These are phyloP conservation scores for Orius insidiosus DNA, from an alignment of 1,140 invertebrate species.

Conservation along the genomic window DNA sequence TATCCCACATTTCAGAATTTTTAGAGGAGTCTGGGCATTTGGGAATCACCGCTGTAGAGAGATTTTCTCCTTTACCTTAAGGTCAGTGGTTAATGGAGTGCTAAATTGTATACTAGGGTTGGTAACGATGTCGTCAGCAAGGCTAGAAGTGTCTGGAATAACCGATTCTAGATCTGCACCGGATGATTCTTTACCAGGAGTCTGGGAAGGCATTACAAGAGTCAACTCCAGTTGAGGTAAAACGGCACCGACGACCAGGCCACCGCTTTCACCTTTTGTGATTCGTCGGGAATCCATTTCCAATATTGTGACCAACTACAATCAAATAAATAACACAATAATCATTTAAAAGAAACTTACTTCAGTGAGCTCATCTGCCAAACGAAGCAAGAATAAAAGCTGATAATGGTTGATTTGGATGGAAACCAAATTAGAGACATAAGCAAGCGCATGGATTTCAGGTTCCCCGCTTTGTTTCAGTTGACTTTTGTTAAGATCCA, in stretches of 20 bases:
- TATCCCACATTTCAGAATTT: no score
- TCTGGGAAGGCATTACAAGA: constrained; percentile 64
- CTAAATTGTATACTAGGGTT: constrained; percentile 20
- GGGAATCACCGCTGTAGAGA: no score
- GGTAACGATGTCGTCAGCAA: constrained; percentile 44
- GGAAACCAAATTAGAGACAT: constrained; percentile 61
- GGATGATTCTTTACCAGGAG: constrained; percentile 62
- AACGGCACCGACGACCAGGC: constrained; percentile 52
- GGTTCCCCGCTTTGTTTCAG: constrained; percentile 21
- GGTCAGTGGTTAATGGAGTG: constrained; percentile 18
- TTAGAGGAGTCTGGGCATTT: no score
- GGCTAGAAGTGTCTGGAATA: constrained; percentile 60
- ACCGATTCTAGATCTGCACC: constrained; percentile 62
- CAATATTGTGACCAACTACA: constrained; percentile 50
- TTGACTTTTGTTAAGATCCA: constrained; percentile 20
- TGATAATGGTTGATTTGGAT: constrained; percentile 86
- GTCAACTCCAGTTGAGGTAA: constrained; percentile 74
- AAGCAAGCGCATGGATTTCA: constrained; percentile 48
- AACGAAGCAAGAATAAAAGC: constrained; percentile 68
- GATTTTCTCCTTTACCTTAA: no score
- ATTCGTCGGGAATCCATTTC: constrained; percentile 49
- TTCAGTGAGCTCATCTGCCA: constrained; percentile 55
- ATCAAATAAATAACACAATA: constrained; percentile 1
- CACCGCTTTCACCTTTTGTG: constrained; percentile 23
- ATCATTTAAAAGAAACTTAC: constrained; percentile 9